Conservation (phyloP, 2,888 invertebrate species). For the Caenorhabditis wallacei region DNA sequence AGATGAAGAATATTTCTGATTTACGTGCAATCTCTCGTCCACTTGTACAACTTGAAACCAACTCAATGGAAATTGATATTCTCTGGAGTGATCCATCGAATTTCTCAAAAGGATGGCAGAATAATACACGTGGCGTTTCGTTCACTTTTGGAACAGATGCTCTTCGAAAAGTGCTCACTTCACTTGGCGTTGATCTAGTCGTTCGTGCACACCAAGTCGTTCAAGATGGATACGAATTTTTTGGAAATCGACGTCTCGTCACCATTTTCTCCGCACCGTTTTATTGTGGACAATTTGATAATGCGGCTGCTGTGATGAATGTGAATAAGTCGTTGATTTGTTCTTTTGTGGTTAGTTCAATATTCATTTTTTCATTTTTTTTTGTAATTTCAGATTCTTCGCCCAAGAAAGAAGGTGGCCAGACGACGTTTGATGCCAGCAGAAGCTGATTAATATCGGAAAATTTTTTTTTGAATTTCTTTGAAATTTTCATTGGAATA, state of each 20-base stretch:
- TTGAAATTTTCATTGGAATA: background rate
- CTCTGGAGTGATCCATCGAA: conserved; percentile 83
- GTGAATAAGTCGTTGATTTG: conserved; percentile 72
- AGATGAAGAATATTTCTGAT: conserved; percentile 69
- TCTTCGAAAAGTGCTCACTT: conserved; percentile 19
- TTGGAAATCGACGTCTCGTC: conserved; percentile 80
- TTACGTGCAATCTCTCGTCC: conserved; percentile 64
- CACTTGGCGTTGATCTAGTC: conserved; percentile 74
- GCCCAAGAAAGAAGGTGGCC: conserved; percentile 25
- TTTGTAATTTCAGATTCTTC: conserved; percentile 26
- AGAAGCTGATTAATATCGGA: background rate
- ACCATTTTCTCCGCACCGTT: conserved; percentile 75
- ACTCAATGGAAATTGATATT: conserved; percentile 84
- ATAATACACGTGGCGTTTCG: conserved; percentile 85
- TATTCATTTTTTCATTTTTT: background rate
- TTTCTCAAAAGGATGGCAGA: conserved; percentile 66
- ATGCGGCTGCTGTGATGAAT: conserved; percentile 78
- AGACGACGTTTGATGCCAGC: conserved; percentile 27
- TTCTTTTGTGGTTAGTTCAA: conserved; percentile 71
- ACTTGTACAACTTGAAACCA: conserved; percentile 77
- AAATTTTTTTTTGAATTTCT: background rate
- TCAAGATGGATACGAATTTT: conserved; percentile 86
- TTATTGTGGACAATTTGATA: conserved; percentile 78
- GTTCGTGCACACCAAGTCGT: conserved; percentile 84
- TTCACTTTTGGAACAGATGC: conserved; percentile 82